phyloP scores from a whole-genome alignment of 2,888 invertebrate genomes.

The Amphimallon solstitiale region DNA sequence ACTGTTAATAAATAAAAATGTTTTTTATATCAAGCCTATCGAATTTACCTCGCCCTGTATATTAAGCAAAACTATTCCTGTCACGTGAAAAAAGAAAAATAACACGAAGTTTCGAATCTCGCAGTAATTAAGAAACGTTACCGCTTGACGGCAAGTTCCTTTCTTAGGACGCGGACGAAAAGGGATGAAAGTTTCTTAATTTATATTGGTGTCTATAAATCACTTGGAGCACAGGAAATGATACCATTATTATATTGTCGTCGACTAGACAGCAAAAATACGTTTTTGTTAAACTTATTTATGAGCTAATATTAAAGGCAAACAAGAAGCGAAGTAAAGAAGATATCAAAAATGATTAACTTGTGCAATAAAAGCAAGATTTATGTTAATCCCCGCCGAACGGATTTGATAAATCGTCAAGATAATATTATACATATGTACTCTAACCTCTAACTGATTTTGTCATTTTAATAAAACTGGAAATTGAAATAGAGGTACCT shows the following conservation, averaged over 20 bases:
- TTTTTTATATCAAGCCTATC: no score
- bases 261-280: slow-evolving; percentile 54
- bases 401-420: slow-evolving; percentile 21
- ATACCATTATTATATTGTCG: slow-evolving; percentile 61
- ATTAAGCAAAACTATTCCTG: slow-evolving; percentile 3
- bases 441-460: no score
- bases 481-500: no score
- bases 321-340: slow-evolving; percentile 49
- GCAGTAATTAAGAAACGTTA: slow-evolving; percentile 23
- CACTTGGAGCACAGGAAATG: slow-evolving; percentile 57
- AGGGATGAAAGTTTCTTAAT: slow-evolving; percentile 53
- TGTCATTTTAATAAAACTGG: not conserved
- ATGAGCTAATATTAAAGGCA: slow-evolving; percentile 60
- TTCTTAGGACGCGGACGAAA: not conserved
- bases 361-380: slow-evolving; percentile 52
- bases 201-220: slow-evolving; percentile 57
- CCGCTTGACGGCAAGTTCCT: slow-evolving; percentile 17
- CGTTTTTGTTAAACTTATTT: slow-evolving; percentile 60
- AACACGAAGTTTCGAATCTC: slow-evolving; percentile 7
- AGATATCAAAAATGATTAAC: slow-evolving; percentile 51
- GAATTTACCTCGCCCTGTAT: no score
- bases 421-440: not conserved
- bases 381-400: slow-evolving; percentile 41
- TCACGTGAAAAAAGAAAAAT: slow-evolving; percentile 11
- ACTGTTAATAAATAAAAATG: no score